A percentile compares a stretch with the other conserved stretches of the same genome.
Evolutionary conservation across 2,888 invertebrate species (phyloP).

Genomic region (Tholera decimalis): DNA sequence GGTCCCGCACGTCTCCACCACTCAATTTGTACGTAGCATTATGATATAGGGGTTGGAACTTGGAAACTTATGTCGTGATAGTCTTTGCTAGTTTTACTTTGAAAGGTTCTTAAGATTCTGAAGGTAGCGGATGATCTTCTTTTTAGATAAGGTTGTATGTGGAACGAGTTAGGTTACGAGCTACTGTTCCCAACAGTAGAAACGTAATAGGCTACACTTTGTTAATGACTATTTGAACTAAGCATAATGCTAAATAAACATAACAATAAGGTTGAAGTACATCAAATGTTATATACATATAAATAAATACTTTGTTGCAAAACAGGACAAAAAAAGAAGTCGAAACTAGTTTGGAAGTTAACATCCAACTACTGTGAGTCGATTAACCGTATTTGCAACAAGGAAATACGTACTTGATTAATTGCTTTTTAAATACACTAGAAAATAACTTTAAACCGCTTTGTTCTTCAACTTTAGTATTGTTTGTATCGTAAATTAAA

Average conservation of each 20-base stretch:
- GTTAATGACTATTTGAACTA: too few species aligned
- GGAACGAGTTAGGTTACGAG: too few species aligned
- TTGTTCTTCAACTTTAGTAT: slow-evolving; percentile 8
- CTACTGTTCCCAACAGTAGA: too few species aligned
- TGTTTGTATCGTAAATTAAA: slow-evolving; percentile 7
- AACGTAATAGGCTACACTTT: too few species aligned
- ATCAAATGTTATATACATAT: neutral
- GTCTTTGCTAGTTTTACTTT: slow-evolving; percentile 55
- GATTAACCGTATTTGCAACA: slow-evolving; percentile 19
- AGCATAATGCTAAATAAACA: too few species aligned
- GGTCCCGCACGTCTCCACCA: slow-evolving; percentile 60
- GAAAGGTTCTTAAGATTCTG: slow-evolving; percentile 35
- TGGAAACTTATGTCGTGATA: slow-evolving; percentile 51
- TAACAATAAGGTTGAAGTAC: neutral
- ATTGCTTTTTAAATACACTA: slow-evolving; percentile 43
- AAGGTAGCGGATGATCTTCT: neutral
- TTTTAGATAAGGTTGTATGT: neutral
- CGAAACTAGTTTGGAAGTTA: slow-evolving; percentile 6
- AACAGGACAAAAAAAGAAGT: slow-evolving; percentile 1
- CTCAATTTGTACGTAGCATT: slow-evolving; percentile 71
- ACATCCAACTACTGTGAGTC: slow-evolving; percentile 7
- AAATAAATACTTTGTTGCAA: neutral
- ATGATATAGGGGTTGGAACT: slow-evolving; percentile 57
- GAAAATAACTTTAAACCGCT: slow-evolving; percentile 18
- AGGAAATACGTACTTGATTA: slow-evolving; percentile 32